Conservation (phyloP, 2,113 vertebrate genomes). For the Eublepharis macularius region DNA sequence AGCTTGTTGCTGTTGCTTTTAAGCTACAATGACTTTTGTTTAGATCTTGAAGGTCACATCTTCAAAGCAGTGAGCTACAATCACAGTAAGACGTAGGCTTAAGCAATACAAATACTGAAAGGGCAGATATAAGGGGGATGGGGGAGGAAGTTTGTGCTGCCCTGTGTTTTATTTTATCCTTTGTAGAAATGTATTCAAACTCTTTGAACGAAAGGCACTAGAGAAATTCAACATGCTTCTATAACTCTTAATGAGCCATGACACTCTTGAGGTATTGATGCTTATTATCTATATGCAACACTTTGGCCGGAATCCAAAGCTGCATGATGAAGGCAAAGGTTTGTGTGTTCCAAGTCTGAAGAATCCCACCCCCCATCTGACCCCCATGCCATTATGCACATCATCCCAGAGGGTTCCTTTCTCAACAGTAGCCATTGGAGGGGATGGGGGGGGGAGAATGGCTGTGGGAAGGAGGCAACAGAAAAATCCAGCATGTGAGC, state of each 20-base stretch:
- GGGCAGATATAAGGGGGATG: neutral
- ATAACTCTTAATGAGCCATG: neutral
- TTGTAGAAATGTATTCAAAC: neutral
- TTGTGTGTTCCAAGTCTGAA: too few species aligned
- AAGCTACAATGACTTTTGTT: slow-evolving; percentile 25
- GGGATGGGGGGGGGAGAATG: too few species aligned
- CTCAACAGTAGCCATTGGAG: too few species aligned
- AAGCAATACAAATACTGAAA: neutral
- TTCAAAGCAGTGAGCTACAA: slow-evolving; percentile 35
- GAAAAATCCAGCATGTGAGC: too few species aligned
- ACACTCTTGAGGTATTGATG: neutral
- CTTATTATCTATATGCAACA: neutral
- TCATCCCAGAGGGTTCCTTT: too few species aligned
- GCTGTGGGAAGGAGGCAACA: too few species aligned
- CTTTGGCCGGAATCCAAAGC: neutral
- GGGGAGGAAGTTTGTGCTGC: neutral
- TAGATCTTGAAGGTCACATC: slow-evolving; percentile 20
- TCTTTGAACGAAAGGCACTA: neutral
- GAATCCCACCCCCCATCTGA: too few species aligned
- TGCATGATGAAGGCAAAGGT: too few species aligned
- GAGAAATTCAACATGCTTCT: slow-evolving; percentile 9
- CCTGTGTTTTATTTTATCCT: neutral
- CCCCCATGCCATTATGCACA: too few species aligned
- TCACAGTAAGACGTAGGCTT: slow-evolving; percentile 23
- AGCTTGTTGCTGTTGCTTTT: slow-evolving; percentile 5